Conservation (phyloP, 35 echinoderm and acorn worm genomes). For the Patiria miniata region DNA sequence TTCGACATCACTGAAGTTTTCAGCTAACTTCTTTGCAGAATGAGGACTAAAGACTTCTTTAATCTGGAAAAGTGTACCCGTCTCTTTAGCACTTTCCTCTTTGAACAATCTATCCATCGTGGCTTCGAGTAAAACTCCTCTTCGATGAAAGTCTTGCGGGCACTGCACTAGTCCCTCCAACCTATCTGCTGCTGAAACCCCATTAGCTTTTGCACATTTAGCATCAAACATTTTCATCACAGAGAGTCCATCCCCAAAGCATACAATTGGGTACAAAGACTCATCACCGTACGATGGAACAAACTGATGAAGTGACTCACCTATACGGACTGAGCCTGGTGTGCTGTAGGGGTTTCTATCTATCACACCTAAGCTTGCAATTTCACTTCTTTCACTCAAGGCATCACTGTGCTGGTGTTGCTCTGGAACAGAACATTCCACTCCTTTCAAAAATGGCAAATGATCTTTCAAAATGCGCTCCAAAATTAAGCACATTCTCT, state of each 20-base stretch:
- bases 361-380: background rate
- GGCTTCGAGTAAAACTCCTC: background rate
- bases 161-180: conserved; percentile 7
- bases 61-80: background rate
- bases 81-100: background rate
- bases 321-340: background rate
- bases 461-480: too few relatives aligned
- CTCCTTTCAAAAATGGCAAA: background rate
- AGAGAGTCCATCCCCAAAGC: background rate
- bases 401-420: background rate
- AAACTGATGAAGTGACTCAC: background rate
- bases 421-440: background rate
- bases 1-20: too few relatives aligned
- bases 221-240: background rate
- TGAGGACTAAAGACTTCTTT: background rate
- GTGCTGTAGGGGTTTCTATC: background rate
- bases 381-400: background rate
- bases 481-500: background rate
- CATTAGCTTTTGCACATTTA: background rate
- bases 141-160: conserved; percentile 1
- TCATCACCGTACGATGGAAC: background rate
- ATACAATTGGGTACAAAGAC: background rate
- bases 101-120: background rate
- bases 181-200: background rate
- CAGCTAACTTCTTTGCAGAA: background rate